Evolutionary conservation across 2,888 invertebrate genomes (phyloP).

Genomic region (Athalia rosae): DNA sequence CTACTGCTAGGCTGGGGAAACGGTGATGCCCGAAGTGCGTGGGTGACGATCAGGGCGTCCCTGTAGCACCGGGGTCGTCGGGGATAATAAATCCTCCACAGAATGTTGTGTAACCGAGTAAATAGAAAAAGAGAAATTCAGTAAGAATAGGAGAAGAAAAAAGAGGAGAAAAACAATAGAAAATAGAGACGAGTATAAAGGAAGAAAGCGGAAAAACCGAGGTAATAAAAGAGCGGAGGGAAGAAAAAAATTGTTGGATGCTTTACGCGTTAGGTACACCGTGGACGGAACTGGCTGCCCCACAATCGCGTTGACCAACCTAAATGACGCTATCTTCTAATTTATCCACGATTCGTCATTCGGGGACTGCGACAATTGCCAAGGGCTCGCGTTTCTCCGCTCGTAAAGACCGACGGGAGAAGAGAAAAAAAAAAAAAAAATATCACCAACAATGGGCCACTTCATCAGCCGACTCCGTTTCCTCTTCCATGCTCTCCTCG

Average conservation of each 20-base stretch:
- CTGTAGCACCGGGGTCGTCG: conserved; percentile 22
- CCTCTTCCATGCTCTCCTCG: conserved; percentile 10
- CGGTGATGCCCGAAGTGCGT: conserved; percentile 15
- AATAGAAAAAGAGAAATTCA: not conserved
- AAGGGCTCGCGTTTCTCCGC: conserved; percentile 24
- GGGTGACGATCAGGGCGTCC: conserved; percentile 40
- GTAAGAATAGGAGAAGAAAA: not conserved
- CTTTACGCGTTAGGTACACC: no score
- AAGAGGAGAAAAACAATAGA: not conserved
- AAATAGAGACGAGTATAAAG: not conserved
- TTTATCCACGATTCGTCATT: conserved; percentile 43
- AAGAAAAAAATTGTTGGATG: not conserved
- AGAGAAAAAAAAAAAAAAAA: not conserved
- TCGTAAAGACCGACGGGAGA: conserved; percentile 8
- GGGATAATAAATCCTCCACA: conserved; percentile 27
- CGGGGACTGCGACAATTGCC: conserved; percentile 34
- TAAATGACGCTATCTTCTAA: conserved; percentile 43
- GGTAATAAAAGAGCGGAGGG: not conserved
- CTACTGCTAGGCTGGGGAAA: conserved; percentile 13
- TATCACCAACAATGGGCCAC: conserved; percentile 40
- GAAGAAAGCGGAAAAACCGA: not conserved
- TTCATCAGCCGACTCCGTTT: conserved; percentile 18
- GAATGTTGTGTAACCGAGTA: conserved; percentile 33
- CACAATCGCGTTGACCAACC: conserved; percentile 25
- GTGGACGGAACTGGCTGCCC: conserved; percentile 3